Evolutionary conservation across 2,797 vertebrate genomes (phyloP).

Genomic region (Typhlichthys subterraneus): DNA sequence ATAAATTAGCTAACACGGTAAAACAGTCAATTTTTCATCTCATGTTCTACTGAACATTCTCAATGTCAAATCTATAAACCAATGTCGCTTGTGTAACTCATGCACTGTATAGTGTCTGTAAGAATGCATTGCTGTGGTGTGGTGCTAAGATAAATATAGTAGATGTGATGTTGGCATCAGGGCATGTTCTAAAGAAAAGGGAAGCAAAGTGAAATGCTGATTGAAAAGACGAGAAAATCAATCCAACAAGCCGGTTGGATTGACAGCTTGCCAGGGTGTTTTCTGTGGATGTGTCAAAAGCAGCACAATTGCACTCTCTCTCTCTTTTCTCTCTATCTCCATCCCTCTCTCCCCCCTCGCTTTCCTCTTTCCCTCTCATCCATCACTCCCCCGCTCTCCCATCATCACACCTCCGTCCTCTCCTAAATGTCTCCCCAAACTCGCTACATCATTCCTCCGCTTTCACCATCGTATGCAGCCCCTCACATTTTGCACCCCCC

Average conservation of each 20-base stretch:
- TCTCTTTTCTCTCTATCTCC: constrained; percentile 24
- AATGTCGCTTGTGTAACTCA: no score
- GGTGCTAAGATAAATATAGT: constrained; percentile 12
- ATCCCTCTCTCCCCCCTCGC: constrained; percentile 42
- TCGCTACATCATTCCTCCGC: constrained; percentile 54
- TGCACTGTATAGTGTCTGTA: constrained; percentile 5
- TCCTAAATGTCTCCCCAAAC: constrained; percentile 65
- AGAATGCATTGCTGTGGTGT: constrained; percentile 20
- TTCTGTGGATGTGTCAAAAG: constrained; percentile 81
- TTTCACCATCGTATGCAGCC: constrained; percentile 57
- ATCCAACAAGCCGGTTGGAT: constrained; percentile 71
- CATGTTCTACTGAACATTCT: no score
- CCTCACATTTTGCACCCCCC: constrained; percentile 37
- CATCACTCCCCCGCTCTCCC: constrained; percentile 73
- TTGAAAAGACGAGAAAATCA: constrained; percentile 81
- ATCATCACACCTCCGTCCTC: constrained; percentile 68
- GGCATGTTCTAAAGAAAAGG: constrained; percentile 51
- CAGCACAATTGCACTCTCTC: constrained; percentile 73
- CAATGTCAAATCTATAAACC: no score
- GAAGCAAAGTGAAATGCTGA: constrained; percentile 72
- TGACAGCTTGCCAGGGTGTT: constrained; percentile 80
- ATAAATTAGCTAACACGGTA: neutral
- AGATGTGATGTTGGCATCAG: constrained; percentile 45
- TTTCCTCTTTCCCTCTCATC: constrained; percentile 66
- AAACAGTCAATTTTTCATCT: constrained; percentile 2